Evolutionary conservation across 2,797 vertebrate genomes (phyloP), one percentile per base, ranked within the genome.

Genomic region (Schizopygopsis pylzovi): DNA sequence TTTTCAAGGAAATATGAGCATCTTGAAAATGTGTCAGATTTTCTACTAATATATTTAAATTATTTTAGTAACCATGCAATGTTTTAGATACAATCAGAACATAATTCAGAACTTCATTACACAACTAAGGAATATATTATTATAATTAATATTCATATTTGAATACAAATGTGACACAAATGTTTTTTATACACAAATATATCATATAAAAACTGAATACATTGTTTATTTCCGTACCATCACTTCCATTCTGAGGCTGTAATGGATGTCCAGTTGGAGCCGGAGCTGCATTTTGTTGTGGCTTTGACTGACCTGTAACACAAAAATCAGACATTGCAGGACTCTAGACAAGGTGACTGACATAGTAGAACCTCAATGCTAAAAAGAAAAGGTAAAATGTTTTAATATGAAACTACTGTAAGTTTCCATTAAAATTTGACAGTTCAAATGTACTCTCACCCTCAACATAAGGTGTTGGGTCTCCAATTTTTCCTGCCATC

Each of bases 381-480:
- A 63, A 28, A 11, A 61, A 61, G 4, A 63, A 63, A 73, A 25
- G 72, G 5, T 7, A 65, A 75, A 54, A 45, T 9, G 13, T 67
- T 67, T 67, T 63, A 63, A 67, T 39, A 13, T 25, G 37, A 41
- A 41, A 78, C 52, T 8, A 56, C 2, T 39, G 3, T 1, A 10
- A 13, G 12, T 33, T 63, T 28, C 7, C n/a, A 65, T 47, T 47
- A 20, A 45, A 65, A 65, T 79, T 6, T n/a, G 37, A 28, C 22
- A 45, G 28, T 18, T 15, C 11, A 65, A 49, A 49, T 33, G 79
- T 37, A 72, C 37, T 20, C 91, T 95, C 94, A 98, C 98, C 97
- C 90, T 99, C 98, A 39, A 92, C 94, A 87, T 97, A 98, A 0
- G 97, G 96, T 86, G 92, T 92, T 0, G 98, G 98, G 39, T 97